Percentiles rank a stretch among this genome's conserved stretches.
These are phyloP conservation scores for Alentia gelatinosa DNA, from an alignment of 2,888 invertebrate genomes.

Conservation along the genomic window DNA sequence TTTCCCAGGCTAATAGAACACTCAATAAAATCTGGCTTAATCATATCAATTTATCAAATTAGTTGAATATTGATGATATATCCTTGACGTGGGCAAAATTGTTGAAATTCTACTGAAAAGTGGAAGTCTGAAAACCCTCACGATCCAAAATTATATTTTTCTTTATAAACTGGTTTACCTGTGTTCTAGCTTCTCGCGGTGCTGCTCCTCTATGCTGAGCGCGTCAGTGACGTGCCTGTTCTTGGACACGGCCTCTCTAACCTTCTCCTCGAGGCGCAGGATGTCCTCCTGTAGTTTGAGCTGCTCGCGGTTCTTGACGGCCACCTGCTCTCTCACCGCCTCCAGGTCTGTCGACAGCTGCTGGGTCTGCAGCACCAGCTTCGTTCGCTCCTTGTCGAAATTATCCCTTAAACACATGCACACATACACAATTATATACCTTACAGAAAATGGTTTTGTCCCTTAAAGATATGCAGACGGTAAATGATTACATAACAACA, in stretches of 20 bases:
- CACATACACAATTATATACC: too few relatives aligned
- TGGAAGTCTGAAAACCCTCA: not conserved
- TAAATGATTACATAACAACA: too few relatives aligned
- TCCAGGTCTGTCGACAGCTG: conserved; percentile 73
- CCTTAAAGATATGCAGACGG: too few relatives aligned
- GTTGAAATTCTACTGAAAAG: not conserved
- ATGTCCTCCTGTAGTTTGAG: conserved; percentile 73
- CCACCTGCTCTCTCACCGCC: conserved; percentile 68
- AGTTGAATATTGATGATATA: too few relatives aligned
- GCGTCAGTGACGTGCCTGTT: conserved; percentile 71
- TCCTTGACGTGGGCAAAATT: not conserved
- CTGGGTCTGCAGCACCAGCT: conserved; percentile 69
- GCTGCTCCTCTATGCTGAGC: conserved; percentile 67
- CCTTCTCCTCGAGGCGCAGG: conserved; percentile 68
- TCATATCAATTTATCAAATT: too few relatives aligned
- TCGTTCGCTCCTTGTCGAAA: conserved; percentile 69
- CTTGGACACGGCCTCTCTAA: conserved; percentile 68
- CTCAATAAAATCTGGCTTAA: too few relatives aligned
- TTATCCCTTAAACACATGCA: too few relatives aligned
- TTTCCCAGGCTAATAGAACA: too few relatives aligned
- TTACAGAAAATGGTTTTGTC: too few relatives aligned
- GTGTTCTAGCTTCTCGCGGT: conserved; percentile 54
- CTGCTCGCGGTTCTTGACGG: conserved; percentile 57
- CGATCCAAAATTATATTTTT: too few relatives aligned
- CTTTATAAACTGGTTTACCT: not conserved